Base-by-base conservation (phyloP, 2,888 invertebrate genomes). In the Tenodera sinensis region DNA sequence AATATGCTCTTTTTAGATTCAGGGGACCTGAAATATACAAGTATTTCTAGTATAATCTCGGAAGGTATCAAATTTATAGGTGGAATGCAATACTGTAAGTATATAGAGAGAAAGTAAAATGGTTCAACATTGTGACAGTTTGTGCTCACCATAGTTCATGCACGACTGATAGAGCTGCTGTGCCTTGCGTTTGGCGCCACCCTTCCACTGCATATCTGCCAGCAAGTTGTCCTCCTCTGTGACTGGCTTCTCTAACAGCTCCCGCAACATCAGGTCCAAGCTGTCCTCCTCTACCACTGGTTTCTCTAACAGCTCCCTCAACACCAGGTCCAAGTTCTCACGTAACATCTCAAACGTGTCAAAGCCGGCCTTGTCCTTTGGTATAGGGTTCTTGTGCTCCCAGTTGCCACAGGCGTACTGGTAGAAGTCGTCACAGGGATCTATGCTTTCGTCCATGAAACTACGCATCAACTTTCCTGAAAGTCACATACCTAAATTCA, bases 341-440 rank as follows among this genome's bases (percentile, higher is more conserved):
- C 97, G 95, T 9, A 98, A 94, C 95, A 97, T 97, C 94, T 98
- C 98, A 93, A 98, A 98, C 0, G 97, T 98, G 91, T 98, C 98
- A 93, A 97, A 98, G 7, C 97, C 96, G 9, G 97, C 96, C 93
- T 97, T 97, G 92, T 98, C 98, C 88, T 97, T 96, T 3, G 98
- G 98, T 92, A 98, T 97, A 0, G 97, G 97, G 93, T 98, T 97
- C 83, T 96, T 94, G 88, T 95, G 95, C 71, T 96, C 95, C 98
- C 98, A 98, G 92, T 97, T 97, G 0, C 98, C 98, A 92, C 96
- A 98, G 0, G 98, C 96, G 92, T 96, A 98, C 92, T 97, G 96
- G 92, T 97, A 98, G 92, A 98, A 98, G 92, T 98, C 97, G 8
- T 95, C 94, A 92, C 98, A 98, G 0, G 98, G 97, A 92, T 97